A percentile compares a stretch with the other conserved stretches of the same genome.
These are phyloP conservation scores for Calliscelio sp. DNA, from an alignment of 2,888 invertebrate genomes.

Conservation along the genomic window DNA sequence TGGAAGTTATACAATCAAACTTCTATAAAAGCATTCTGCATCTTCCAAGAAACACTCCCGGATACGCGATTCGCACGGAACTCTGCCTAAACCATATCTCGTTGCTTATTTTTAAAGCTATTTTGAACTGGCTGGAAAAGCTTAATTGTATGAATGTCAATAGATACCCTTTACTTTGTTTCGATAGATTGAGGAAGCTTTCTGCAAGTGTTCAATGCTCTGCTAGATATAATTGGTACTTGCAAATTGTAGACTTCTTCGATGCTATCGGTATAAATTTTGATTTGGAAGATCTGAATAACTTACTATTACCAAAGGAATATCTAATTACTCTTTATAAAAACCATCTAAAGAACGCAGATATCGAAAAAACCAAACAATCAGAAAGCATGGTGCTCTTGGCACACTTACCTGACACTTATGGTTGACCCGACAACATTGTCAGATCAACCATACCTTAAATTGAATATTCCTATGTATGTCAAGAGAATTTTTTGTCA, in stretches of 20 bases:
- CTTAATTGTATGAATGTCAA: not conserved
- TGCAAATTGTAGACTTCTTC: not conserved
- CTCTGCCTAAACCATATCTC: not conserved
- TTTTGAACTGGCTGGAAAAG: not conserved
- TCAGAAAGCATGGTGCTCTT: not conserved
- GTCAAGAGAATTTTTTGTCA: conserved; percentile 6
- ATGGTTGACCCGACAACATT: no score
- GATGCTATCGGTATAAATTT: not conserved
- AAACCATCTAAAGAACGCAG: not conserved
- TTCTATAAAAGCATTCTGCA: conserved; percentile 14
- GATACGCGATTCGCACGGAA: not conserved
- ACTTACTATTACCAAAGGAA: no score
- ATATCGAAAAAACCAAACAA: not conserved
- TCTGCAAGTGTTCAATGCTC: no score
- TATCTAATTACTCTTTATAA: not conserved
- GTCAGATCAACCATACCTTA: not conserved
- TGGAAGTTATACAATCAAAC: not conserved
- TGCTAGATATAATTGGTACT: not conserved
- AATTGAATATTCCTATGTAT: not conserved
- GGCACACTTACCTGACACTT: not conserved
- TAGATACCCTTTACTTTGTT: not conserved
- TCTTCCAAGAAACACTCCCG: conserved; percentile 5
- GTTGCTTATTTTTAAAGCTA: not conserved
- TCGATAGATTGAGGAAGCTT: not conserved
- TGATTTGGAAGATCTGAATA: no score